phyloP scores from a whole-genome alignment of 2,888 invertebrate species.

The Lypha dubia region DNA sequence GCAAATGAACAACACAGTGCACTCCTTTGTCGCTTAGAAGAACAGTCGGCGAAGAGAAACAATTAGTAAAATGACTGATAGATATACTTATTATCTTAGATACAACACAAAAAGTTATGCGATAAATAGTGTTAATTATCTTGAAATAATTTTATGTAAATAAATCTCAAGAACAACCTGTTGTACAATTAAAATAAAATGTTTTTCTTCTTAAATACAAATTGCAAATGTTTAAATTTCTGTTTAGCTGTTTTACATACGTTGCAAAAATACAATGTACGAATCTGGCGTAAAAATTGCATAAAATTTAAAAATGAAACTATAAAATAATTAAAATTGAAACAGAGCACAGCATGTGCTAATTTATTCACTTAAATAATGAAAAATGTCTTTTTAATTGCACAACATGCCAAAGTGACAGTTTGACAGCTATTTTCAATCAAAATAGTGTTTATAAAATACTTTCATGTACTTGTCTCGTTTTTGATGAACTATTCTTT shows the following conservation, averaged over 20 bases:
- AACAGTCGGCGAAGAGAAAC: no score
- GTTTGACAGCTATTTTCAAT: constrained; percentile 63
- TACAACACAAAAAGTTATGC: no score
- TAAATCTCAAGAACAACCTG: no score
- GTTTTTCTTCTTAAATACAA: no score
- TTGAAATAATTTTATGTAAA: no score
- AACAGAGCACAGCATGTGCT: constrained; percentile 30
- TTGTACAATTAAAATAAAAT: no score
- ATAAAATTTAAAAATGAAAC: background rate
- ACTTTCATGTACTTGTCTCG: constrained; percentile 31
- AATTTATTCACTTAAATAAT: constrained; percentile 47
- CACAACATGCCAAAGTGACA: constrained; percentile 60
- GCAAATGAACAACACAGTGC: no score
- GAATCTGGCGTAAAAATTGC: background rate
- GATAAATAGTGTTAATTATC: no score
- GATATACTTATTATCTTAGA: no score
- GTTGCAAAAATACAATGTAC: background rate
- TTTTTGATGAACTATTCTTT: background rate
- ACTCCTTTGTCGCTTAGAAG: no score
- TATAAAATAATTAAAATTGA: constrained; percentile 31
- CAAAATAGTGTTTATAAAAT: constrained; percentile 53
- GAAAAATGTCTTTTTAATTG: constrained; percentile 66
- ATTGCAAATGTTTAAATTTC: background rate
- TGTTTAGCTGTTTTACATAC: background rate
- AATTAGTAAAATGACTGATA: no score